Evolutionary conservation across 2,113 vertebrate genomes (phyloP), one percentile per base, ranked within the genome.

Genomic region (Seriola dumerili): DNA sequence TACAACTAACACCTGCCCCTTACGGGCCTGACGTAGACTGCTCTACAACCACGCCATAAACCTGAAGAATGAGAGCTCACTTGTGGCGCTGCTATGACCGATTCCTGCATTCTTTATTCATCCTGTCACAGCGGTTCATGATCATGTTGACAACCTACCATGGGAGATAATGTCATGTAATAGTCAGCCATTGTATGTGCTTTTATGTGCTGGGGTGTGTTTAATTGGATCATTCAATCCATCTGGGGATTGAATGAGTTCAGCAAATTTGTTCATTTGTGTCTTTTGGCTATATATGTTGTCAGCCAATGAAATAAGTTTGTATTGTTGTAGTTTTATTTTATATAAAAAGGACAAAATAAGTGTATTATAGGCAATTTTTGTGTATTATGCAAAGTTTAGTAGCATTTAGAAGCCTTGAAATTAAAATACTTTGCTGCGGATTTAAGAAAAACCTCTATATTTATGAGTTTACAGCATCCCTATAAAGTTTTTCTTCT

Each of bases 1-100:
- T 85, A 93, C 88, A 82, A n/a, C 81, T 4, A 70, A 83, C 90
- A 93, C 88, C 88, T 94, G 90, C 85, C 76, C 64, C 76, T 77
- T 59, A 54, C 29, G 32, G 72, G 73, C 70, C 75, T 68, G 80
- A 82, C 21, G 77, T 85, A 42, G n/a, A 64, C 54, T 46, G 79
- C 69, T 78, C 69, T 61, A 72, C 84, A 73, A 21, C 64, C 68
- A 23, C 17, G 5, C 40, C 36, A 78, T 89, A 80, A 78, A 81
- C 79, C 74, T 42, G 34, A 77, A 40, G 70, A 89, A 81, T 67
- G 72, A 83, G 38, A 66, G 63, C 50, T 59, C 3, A 57, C 67
- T 74, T 73, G 55, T 61, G 48, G 52, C 13, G 1, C 34, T 66
- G 50, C 57, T 44, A 1, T 55, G 38, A 83, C 58, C 46, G 38